Evolutionary conservation across 2,113 vertebrate species (phyloP).

Genomic region (Takifugu flavidus): DNA sequence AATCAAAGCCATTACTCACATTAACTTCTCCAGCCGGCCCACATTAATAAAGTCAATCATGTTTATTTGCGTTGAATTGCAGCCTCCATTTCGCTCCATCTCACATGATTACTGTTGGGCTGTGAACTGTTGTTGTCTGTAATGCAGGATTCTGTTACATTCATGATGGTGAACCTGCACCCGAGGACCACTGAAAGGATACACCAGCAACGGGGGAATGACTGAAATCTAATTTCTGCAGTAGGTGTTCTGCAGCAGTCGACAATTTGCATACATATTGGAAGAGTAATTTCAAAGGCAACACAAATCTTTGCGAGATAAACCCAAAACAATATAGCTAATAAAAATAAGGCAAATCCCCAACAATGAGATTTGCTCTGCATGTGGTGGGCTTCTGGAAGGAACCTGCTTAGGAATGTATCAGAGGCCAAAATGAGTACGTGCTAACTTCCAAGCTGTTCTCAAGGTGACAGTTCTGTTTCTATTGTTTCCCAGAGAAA

Average conservation of each 20-base stretch:
- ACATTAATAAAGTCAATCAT: conserved; percentile 8
- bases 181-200: conserved; percentile 37
- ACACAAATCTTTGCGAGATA: conserved; percentile 53
- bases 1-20: no score
- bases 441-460: conserved; percentile 47
- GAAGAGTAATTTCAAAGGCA: conserved; percentile 57
- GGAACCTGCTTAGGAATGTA: conserved; percentile 8
- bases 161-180: conserved; percentile 43
- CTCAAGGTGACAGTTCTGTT: conserved; percentile 47
- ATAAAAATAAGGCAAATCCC: conserved; percentile 47
- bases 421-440: background rate
- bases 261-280: conserved; percentile 74
- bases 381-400: no score
- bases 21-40: background rate
- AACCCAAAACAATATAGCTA: conserved; percentile 47
- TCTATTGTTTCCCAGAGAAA: conserved; percentile 44
- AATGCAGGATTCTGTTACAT: conserved; percentile 32
- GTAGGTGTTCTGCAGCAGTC: conserved; percentile 23
- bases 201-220: conserved; percentile 42
- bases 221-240: conserved; percentile 60
- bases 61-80: conserved; percentile 22
- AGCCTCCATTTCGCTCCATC: conserved; percentile 18
- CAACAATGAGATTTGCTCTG: conserved; percentile 29
- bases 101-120: conserved; percentile 11
- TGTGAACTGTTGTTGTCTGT: conserved; percentile 29